phyloP scores from a whole-genome alignment of 2,797 vertebrate genomes.

The Oophaga sylvatica region DNA sequence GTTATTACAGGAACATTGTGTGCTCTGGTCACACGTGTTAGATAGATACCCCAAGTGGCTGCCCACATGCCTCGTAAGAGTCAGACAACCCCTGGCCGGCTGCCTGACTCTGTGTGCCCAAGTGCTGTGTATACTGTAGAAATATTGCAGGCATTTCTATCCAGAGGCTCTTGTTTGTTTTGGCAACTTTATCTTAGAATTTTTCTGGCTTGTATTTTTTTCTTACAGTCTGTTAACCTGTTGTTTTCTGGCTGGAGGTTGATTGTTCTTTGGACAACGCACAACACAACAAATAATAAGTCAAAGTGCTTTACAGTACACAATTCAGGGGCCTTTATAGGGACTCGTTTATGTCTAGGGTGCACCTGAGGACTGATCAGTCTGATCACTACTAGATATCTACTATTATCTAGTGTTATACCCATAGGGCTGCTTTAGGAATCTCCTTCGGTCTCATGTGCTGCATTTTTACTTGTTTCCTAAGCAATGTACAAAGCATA shows the following conservation, averaged over 20 bases:
- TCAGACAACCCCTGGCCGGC: constrained; percentile 18
- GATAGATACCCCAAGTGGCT: constrained; percentile 44
- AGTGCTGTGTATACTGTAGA: constrained; percentile 54
- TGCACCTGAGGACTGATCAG: not conserved
- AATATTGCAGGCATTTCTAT: constrained; percentile 57
- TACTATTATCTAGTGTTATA: not conserved
- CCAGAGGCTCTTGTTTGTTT: constrained; percentile 60
- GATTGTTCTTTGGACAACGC: not conserved
- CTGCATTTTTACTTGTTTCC: not conserved
- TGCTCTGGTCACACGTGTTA: constrained; percentile 51
- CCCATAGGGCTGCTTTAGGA: not conserved
- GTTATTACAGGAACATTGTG: constrained; percentile 38
- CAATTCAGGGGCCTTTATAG: too few species aligned
- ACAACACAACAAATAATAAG: constrained; percentile 1
- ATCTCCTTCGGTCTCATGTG: not conserved
- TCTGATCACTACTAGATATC: not conserved
- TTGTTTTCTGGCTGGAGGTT: constrained; percentile 21
- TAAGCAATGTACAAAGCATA: not conserved
- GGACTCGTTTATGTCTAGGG: not conserved
- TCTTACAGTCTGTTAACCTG: constrained; percentile 49
- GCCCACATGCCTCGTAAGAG: constrained; percentile 31
- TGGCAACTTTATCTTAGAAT: constrained; percentile 49
- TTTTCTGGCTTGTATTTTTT: constrained; percentile 3
- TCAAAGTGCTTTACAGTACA: not conserved
- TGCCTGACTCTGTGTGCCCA: constrained; percentile 25